Evolutionary conservation across 2,797 vertebrate species (phyloP).

Genomic region (Heterohyrax brucei): DNA sequence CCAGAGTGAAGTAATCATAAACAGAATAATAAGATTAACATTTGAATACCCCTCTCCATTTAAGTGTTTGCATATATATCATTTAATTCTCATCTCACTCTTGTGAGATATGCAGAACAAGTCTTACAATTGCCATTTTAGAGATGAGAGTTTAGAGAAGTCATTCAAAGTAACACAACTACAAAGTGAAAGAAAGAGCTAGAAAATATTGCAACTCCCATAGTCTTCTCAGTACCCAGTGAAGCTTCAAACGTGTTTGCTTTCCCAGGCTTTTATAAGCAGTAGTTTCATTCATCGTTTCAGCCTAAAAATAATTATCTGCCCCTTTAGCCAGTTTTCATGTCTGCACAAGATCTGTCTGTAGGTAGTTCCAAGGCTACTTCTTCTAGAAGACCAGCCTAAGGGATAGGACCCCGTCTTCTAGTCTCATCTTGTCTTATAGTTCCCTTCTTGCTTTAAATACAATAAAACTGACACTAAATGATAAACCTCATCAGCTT

Average conservation of each 20-base stretch:
- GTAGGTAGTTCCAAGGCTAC: constrained; percentile 57
- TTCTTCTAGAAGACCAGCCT: constrained; percentile 66
- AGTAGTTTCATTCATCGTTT: constrained; percentile 44
- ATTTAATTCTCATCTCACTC: constrained; percentile 14
- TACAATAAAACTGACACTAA: constrained; percentile 74
- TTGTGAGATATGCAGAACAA: background rate
- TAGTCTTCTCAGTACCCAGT: constrained; percentile 17
- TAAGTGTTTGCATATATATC: constrained; percentile 6
- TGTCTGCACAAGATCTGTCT: constrained; percentile 54
- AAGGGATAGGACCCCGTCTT: background rate
- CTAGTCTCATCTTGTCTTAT: constrained; percentile 43
- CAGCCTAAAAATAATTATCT: constrained; percentile 57
- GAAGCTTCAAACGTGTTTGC: constrained; percentile 37
- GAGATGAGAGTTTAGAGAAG: background rate
- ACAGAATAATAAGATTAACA: constrained; percentile 34
- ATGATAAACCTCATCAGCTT: constrained; percentile 64
- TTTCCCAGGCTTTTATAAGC: background rate
- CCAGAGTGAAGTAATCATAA: constrained; percentile 18
- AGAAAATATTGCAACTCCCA: constrained; percentile 2
- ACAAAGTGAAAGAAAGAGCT: constrained; percentile 34
- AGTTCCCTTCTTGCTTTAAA: constrained; percentile 64
- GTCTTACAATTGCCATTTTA: constrained; percentile 32
- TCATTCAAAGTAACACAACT: constrained; percentile 57
- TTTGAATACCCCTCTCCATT: constrained; percentile 3
- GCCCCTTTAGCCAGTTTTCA: constrained; percentile 27